Base-by-base conservation (phyloP, 2,888 invertebrate genomes). In the Tillus elongatus region DNA sequence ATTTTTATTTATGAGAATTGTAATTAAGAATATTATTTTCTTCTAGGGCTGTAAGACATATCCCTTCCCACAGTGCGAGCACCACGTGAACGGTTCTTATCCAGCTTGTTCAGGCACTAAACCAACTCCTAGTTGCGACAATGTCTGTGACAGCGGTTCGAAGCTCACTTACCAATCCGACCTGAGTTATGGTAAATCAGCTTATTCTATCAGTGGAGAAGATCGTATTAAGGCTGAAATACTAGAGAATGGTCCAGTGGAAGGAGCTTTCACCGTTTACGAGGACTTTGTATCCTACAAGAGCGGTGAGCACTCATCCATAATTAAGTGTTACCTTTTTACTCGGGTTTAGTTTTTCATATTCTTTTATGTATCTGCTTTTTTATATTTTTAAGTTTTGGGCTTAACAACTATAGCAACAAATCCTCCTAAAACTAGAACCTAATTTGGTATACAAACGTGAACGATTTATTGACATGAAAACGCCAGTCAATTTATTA, bases 261-360 rank as follows among this genome's bases (percentile, higher is more conserved):
- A 91, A 68, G 92, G 73, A 1, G 85, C 86, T 1, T 91, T 92
- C 57, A 79, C 78, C 0, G 92, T 93, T 2, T 93, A 85, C 54
- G 75, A 77, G 24, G 92, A 93, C 68, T 78, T 93, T 55, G 70
- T 86, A 3, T 67, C 70, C 33, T 93, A 93, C 70, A 90, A 88
- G 68, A 74, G 73, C 44, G 91, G 90, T 73, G 69, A 51, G 40
- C n/a, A n/a, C n/a, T n/a, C n/a, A n/a, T n/a, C n/a, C n/a, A n/a
- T n/a, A n/a, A n/a, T n/a, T n/a, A n/a, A n/a, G n/a, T n/a, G n/a
- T n/a, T n/a, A n/a, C n/a, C n/a, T n/a, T n/a, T n/a, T n/a, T n/a
- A n/a, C n/a, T n/a, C n/a, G n/a, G n/a, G n/a, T n/a, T n/a, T n/a
- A n/a, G n/a, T n/a, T n/a, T n/a, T n/a, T n/a, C n/a, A n/a, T n/a